Conservation (phyloP, 2,113 vertebrate genomes). For the Burhinus oedicnemus region DNA sequence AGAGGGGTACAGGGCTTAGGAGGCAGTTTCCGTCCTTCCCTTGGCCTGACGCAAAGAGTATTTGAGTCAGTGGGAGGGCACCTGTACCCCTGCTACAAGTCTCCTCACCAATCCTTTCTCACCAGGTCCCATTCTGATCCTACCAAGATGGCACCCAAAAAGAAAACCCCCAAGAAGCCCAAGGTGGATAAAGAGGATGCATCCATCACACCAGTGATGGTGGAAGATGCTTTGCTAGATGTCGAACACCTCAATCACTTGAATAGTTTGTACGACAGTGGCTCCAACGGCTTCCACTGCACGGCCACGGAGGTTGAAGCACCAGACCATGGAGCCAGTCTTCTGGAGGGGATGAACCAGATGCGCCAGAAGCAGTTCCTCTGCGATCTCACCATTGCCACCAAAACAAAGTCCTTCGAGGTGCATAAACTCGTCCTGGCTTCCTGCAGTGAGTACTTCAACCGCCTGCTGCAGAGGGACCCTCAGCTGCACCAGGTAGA, state of each 20-base stretch:
- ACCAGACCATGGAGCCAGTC: constrained; percentile 72
- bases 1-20: background rate
- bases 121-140: background rate
- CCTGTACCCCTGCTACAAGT: background rate
- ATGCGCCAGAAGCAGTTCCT: constrained; percentile 84
- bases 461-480: constrained; percentile 81
- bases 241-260: constrained; percentile 79
- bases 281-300: constrained; percentile 67
- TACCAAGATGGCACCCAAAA: constrained; percentile 81
- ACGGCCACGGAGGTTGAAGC: constrained; percentile 74
- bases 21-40: background rate
- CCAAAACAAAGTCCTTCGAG: constrained; percentile 84
- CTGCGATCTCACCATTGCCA: constrained; percentile 83
- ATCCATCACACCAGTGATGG: background rate
- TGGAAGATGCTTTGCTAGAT: constrained; percentile 79
- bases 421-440: constrained; percentile 85
- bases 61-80: background rate
- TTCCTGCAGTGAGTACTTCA: constrained; percentile 83
- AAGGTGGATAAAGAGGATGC: constrained; percentile 61
- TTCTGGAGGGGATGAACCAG: constrained; percentile 83
- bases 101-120: background rate
- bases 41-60: background rate
- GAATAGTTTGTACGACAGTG: constrained; percentile 72
- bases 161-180: constrained; percentile 73
- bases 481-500: constrained; percentile 80